phyloP scores from a whole-genome alignment of 2,888 invertebrate species.

The Ennomos fuscantarius region DNA sequence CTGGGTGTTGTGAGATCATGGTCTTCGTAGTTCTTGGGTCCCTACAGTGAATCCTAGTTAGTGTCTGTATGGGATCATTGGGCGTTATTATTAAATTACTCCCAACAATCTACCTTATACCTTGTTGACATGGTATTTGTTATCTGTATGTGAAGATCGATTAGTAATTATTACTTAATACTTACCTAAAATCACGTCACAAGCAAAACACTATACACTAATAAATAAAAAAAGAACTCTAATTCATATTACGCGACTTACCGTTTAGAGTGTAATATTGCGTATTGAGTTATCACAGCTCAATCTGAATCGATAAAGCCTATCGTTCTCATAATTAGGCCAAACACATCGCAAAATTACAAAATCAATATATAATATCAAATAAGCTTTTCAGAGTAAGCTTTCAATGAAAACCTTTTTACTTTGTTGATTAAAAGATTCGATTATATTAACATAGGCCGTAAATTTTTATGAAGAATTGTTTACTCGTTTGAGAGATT shows the following conservation, averaged over 20 bases:
- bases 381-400: constrained; percentile 12
- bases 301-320: constrained; percentile 30
- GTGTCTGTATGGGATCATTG: too few species aligned
- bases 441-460: constrained; percentile 1
- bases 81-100: too few species aligned
- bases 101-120: too few species aligned
- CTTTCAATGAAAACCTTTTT: constrained; percentile 5
- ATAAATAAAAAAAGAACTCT: background rate
- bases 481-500: constrained; percentile 1
- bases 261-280: constrained; percentile 10
- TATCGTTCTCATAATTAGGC: constrained; percentile 18
- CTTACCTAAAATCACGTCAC: too few species aligned
- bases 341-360: constrained; percentile 12
- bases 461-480: constrained; percentile 2
- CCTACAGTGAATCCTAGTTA: too few species aligned
- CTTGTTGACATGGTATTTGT: too few species aligned
- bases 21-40: too few species aligned
- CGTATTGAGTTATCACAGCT: constrained; percentile 21
- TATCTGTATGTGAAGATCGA: too few species aligned
- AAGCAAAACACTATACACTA: too few species aligned
- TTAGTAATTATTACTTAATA: too few species aligned
- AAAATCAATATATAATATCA: too few species aligned
- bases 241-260: constrained; percentile 12
- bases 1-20: too few species aligned
- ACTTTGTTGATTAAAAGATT: constrained; percentile 3